phyloP scores from a whole-genome alignment of 1,140 invertebrate species.

The Zaprionus ornatus region DNA sequence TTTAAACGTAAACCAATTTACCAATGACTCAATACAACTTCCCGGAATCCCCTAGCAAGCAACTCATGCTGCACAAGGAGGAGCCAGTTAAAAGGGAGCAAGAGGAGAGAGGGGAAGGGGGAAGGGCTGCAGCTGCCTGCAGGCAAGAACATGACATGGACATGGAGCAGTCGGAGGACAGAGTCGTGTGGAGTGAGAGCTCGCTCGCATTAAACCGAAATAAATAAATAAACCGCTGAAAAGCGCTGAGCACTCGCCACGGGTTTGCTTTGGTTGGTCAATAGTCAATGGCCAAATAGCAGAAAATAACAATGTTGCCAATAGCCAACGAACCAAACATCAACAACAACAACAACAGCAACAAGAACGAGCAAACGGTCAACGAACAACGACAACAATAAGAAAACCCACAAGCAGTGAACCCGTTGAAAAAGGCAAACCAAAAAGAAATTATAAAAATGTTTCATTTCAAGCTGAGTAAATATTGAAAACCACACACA shows the following conservation, averaged over 20 bases:
- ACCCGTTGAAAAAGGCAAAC: constrained; percentile 10
- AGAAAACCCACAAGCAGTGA: constrained; percentile 19
- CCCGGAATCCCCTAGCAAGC: constrained; percentile 49
- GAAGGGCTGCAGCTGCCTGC: not conserved
- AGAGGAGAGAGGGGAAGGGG: not conserved
- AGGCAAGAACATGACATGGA: not conserved
- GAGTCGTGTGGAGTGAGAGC: constrained; percentile 14
- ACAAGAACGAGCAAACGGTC: not conserved
- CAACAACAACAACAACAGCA: constrained; percentile 58
- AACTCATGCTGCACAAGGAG: not conserved
- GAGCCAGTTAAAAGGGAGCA: not conserved
- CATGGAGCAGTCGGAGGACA: not conserved
- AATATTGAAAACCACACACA: constrained; percentile 58
- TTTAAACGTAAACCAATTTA: constrained; percentile 80
- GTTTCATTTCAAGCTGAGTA: constrained; percentile 68
- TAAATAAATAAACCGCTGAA: constrained; percentile 75
- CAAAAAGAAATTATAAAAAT: constrained; percentile 76
- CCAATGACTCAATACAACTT: constrained; percentile 79
- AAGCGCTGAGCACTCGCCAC: constrained; percentile 47
- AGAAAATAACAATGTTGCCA: constrained; percentile 81
- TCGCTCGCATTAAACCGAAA: constrained; percentile 78
- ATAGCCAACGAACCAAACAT: constrained; percentile 78
- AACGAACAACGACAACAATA: constrained; percentile 13
- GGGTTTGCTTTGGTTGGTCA: constrained; percentile 49
- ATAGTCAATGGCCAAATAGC: constrained; percentile 78